These are phyloP conservation scores for Eilema griseolum DNA, from an alignment of 2,888 invertebrate species.

Conservation along the genomic window DNA sequence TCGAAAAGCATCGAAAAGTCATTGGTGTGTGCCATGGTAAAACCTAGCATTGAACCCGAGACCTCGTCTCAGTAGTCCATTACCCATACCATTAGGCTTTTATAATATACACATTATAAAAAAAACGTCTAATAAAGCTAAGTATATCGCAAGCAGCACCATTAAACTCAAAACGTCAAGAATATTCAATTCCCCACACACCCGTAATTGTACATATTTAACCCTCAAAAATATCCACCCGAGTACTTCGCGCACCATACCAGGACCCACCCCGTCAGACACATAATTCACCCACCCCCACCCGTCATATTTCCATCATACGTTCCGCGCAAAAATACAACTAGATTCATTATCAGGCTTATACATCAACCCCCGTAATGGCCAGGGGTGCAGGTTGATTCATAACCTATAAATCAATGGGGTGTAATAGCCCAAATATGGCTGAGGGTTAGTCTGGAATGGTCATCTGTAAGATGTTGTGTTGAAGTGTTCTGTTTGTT, in stretches of 20 bases:
- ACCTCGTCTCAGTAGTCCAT: too few species aligned
- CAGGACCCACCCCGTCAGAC: conserved; percentile 47
- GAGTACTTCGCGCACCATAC: background rate
- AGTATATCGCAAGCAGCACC: background rate
- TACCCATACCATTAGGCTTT: too few species aligned
- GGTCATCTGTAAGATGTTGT: conserved; percentile 51
- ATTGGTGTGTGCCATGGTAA: too few species aligned
- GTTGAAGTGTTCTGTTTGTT: conserved; percentile 32
- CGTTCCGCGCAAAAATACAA: conserved; percentile 80
- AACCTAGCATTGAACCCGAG: too few species aligned
- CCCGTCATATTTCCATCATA: conserved; percentile 84
- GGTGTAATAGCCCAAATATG: conserved; percentile 84
- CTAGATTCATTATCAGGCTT: conserved; percentile 84
- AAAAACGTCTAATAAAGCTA: too few species aligned
- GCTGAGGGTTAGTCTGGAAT: conserved; percentile 53
- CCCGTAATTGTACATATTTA: conserved; percentile 21
- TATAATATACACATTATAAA: too few species aligned
- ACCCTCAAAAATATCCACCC: conserved; percentile 21
- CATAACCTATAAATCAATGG: conserved; percentile 87
- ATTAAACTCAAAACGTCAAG: background rate
- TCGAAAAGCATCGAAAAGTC: too few species aligned
- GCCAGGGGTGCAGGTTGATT: conserved; percentile 74
- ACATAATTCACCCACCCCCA: conserved; percentile 60
- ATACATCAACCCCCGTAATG: conserved; percentile 78
- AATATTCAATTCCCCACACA: background rate